These are phyloP conservation scores for Pelodiscus sinensis DNA, from an alignment of 2,113 vertebrate genomes.

Conservation along the genomic window DNA sequence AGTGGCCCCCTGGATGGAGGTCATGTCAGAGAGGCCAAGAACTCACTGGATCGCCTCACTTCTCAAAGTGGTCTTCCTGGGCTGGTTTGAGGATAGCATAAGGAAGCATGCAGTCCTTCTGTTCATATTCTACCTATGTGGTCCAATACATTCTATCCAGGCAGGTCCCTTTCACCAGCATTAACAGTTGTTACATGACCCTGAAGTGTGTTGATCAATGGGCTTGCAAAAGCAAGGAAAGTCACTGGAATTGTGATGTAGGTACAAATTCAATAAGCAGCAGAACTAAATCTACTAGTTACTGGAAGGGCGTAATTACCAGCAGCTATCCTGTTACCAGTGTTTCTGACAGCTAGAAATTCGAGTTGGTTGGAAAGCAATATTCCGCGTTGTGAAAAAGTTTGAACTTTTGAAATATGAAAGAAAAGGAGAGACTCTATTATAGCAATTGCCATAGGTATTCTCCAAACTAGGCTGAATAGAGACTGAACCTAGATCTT, in stretches of 20 bases:
- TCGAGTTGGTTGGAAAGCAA: not conserved
- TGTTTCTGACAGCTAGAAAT: not conserved
- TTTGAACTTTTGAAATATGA: not conserved
- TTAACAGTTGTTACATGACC: not conserved
- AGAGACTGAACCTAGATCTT: not conserved
- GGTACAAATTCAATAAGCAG: not conserved
- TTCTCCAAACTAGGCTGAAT: not conserved
- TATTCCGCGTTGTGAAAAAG: not conserved
- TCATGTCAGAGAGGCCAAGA: not conserved
- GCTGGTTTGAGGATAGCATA: not conserved
- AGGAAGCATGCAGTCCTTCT: not conserved
- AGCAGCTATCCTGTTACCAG: not conserved
- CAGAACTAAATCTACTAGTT: not conserved
- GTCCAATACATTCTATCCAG: not conserved
- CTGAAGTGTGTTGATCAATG: not conserved
- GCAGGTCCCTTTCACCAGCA: not conserved
- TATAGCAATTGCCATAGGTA: not conserved
- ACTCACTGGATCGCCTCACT: fast-evolving
- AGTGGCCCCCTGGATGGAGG: not conserved
- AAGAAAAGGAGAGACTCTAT: not conserved
- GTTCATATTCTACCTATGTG: fast-evolving
- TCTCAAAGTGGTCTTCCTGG: not conserved
- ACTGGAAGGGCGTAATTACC: not conserved
- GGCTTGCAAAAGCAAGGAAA: not conserved
- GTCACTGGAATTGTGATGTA: not conserved